These are phyloP conservation scores for Diaprepes abbreviatus DNA, from an alignment of 2,888 invertebrate species.

Conservation along the genomic window DNA sequence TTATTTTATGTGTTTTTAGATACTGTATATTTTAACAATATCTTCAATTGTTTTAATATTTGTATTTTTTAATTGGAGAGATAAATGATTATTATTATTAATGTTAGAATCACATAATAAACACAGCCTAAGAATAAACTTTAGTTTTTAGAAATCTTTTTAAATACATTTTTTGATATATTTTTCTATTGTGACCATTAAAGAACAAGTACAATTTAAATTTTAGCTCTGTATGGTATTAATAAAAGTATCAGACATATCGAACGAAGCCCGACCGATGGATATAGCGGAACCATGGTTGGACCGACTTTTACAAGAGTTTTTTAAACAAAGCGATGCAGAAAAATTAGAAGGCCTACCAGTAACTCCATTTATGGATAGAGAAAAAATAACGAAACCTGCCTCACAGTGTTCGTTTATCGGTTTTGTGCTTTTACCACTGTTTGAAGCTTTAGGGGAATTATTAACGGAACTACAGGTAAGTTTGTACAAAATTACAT, in stretches of 20 bases:
- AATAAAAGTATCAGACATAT: conserved; percentile 88
- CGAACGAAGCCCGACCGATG: conserved; percentile 86
- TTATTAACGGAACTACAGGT: conserved; percentile 82
- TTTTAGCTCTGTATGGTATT: conserved; percentile 81
- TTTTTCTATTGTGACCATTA: too few species aligned
- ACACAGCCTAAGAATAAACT: too few species aligned
- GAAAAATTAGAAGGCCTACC: conserved; percentile 87
- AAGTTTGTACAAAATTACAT: conserved; percentile 49
- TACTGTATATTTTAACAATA: too few species aligned
- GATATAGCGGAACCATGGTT: conserved; percentile 88
- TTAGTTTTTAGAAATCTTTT: too few species aligned
- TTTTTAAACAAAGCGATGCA: conserved; percentile 84
- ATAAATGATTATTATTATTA: too few species aligned
- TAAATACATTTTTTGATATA: too few species aligned
- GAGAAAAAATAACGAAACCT: conserved; percentile 86
- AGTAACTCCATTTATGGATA: conserved; percentile 89
- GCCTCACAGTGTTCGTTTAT: conserved; percentile 89
- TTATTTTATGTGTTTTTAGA: too few species aligned
- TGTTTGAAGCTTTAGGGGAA: conserved; percentile 84
- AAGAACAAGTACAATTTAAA: too few species aligned
- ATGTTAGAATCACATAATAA: too few species aligned
- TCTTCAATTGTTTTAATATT: too few species aligned
- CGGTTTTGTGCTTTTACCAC: conserved; percentile 82
- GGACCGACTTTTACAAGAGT: conserved; percentile 80
- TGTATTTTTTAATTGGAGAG: too few species aligned